Conservation (phyloP, 2,888 invertebrate genomes). For the Acanthoscelides obtectus region DNA sequence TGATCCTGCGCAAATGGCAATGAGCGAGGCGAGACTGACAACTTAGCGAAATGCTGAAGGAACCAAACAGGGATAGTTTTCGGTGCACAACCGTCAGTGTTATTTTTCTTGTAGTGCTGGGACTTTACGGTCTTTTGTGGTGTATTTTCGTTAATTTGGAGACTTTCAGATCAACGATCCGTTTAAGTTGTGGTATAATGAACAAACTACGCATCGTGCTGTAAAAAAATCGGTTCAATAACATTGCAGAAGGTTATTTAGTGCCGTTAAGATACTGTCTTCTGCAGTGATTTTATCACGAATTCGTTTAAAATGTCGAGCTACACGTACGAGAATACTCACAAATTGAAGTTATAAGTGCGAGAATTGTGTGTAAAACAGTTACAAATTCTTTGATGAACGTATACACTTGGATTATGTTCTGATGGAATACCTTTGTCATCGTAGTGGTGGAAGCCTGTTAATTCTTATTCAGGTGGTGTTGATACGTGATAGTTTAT, state of each 20-base stretch:
- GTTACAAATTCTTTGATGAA: conserved; percentile 14
- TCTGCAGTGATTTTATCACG: conserved; percentile 15
- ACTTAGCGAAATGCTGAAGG: conserved; percentile 14
- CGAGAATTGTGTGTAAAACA: conserved; percentile 9
- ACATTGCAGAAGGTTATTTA: conserved; percentile 21
- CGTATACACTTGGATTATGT: conserved; percentile 28
- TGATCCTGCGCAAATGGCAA: not conserved
- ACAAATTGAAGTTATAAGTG: conserved; percentile 10
- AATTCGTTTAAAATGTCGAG: conserved; percentile 14
- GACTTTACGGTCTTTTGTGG: conserved; percentile 17
- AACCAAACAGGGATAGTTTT: conserved; percentile 19
- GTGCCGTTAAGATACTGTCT: conserved; percentile 18
- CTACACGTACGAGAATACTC: conserved; percentile 8
- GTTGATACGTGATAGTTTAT: conserved; percentile 40
- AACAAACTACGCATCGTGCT: conserved; percentile 8
- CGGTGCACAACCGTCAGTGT: conserved; percentile 21
- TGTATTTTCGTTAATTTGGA: conserved; percentile 18
- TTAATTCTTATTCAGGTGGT: conserved; percentile 30
- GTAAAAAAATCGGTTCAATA: conserved; percentile 20
- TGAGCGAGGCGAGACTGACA: conserved; percentile 16
- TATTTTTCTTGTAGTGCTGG: conserved; percentile 24
- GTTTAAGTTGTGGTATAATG: conserved; percentile 7
- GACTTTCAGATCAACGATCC: conserved; percentile 6
- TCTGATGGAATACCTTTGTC: conserved; percentile 47
- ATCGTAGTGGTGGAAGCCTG: conserved; percentile 38